These are phyloP conservation scores for Myotis myotis DNA, from an alignment of 2,797 vertebrate species.

Conservation along the genomic window DNA sequence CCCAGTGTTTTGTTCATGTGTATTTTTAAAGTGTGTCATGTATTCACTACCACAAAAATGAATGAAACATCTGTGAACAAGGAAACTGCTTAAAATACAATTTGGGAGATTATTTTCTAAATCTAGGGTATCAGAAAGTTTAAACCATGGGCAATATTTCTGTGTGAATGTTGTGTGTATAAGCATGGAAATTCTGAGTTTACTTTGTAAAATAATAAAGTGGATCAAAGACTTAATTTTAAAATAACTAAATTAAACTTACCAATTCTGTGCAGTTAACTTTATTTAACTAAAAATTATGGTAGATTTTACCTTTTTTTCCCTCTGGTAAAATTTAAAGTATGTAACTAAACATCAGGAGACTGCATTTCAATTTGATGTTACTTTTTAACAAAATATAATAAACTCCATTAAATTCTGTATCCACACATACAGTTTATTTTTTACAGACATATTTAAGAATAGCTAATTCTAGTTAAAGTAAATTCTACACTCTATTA, in stretches of 20 bases:
- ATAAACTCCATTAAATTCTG: slow-evolving; percentile 29
- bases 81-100: slow-evolving; percentile 33
- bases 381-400: slow-evolving; percentile 49
- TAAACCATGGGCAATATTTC: not conserved
- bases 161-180: not conserved
- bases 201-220: slow-evolving; percentile 45
- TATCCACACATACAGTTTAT: not conserved
- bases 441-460: slow-evolving; percentile 34
- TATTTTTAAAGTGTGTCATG: slow-evolving; percentile 22
- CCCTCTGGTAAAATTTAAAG: slow-evolving; percentile 37
- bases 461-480: slow-evolving; percentile 48
- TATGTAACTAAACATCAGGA: slow-evolving; percentile 29
- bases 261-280: slow-evolving; percentile 34
- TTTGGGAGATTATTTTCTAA: slow-evolving; percentile 32
- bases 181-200: slow-evolving; percentile 23
- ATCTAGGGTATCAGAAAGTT: slow-evolving; percentile 29
- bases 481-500: slow-evolving; percentile 31
- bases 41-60: slow-evolving; percentile 23
- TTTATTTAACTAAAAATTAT: slow-evolving; percentile 38
- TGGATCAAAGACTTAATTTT: slow-evolving; percentile 21
- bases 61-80: slow-evolving; percentile 33
- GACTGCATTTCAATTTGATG: not conserved
- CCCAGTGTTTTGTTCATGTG: slow-evolving; percentile 49
- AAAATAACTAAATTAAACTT: slow-evolving; percentile 34
- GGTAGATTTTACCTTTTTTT: slow-evolving; percentile 6